phyloP scores from a whole-genome alignment of 2,113 vertebrate genomes.

The Isurus oxyrinchus region DNA sequence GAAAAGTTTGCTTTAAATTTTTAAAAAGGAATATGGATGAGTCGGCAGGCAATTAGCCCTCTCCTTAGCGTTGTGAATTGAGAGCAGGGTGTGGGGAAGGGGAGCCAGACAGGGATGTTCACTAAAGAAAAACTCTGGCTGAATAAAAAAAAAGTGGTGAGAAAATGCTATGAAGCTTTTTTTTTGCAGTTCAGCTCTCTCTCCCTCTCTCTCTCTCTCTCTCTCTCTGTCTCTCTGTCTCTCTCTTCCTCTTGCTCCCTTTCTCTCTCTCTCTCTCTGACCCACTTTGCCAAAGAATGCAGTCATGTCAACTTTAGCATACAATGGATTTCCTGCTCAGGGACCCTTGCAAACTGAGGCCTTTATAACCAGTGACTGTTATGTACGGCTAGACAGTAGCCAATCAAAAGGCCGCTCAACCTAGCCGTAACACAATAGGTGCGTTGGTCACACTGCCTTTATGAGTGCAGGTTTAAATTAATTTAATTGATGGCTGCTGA shows the following conservation, averaged over 20 bases:
- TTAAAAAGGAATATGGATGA: not conserved
- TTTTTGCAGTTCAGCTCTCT: conserved; percentile 62
- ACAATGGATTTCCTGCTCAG: conserved; percentile 62
- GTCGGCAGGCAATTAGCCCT: conserved; percentile 62
- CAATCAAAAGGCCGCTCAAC: conserved; percentile 65
- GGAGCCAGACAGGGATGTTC: not conserved
- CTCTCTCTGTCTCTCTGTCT: conserved; percentile 46
- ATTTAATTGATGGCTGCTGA: conserved; percentile 46
- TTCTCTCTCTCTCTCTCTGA: conserved; percentile 41
- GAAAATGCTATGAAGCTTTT: conserved; percentile 58
- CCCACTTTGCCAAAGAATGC: conserved; percentile 60
- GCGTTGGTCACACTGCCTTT: conserved; percentile 65
- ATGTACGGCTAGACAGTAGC: conserved; percentile 64
- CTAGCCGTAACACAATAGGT: conserved; percentile 71
- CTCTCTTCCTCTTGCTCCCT: conserved; percentile 40
- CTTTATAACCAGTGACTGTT: conserved; percentile 75
- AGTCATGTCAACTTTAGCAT: conserved; percentile 70
- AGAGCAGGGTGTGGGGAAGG: conserved; percentile 53
- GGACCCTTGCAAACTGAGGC: conserved; percentile 62
- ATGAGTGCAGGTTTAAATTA: conserved; percentile 59
- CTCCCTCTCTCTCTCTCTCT: conserved; percentile 43
- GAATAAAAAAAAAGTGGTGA: conserved; percentile 40
- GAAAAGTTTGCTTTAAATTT: not conserved
- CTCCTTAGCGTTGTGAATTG: conserved; percentile 62
- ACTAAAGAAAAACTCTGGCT: conserved; percentile 26